Evolutionary conservation across 1,140 invertebrate genomes (phyloP), one percentile per base, ranked within the genome.

Genomic region (Temnothorax nylanderi): DNA sequence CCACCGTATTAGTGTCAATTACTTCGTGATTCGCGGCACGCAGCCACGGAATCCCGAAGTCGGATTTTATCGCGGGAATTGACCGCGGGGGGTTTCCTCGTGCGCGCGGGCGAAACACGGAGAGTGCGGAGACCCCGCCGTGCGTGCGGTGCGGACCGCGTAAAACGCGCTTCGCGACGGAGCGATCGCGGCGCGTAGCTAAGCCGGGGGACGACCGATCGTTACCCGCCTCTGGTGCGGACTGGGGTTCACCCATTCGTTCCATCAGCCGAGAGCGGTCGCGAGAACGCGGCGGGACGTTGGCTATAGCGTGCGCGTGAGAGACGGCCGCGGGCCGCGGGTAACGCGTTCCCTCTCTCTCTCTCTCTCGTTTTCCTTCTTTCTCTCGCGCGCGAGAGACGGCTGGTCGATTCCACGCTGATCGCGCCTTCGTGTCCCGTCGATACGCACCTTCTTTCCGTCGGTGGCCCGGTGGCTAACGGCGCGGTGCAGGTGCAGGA

Each of bases 351-450:
- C 65, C 13, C 41, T 67, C 10, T 11, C 37, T 67, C 64, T 44
- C 37, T 41, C 37, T 41, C 37, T 7, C 62, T 64, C 32, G n/a
- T 7, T n/a, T 2, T 64, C 62, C 4, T 11, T 56, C 47, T 18
- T 64, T 47, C 64, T 47, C 37, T 26, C 51, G 34, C 78, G 7
- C 64, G 32, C 18, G 13, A 26, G 8, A 26, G 18, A 41, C 37
- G 78, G n/a, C 49, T 69, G 77, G 65, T 82, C 80, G 65, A 82
- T 82, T 78, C 32, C 32, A n/a, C 13, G 60, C 65, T 47, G 65
- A 49, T 69, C 37, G 32, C 32, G 18, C 47, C 8, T 58, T 54
- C 18, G 11, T 47, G 11, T 47, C 41, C 37, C 51, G 26, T 84
- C 74, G 62, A 85, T 77, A 85, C 72, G 74, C 74, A 78, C 72